Conservation (phyloP, 2,888 invertebrate genomes). For the Cantharis nigra region DNA sequence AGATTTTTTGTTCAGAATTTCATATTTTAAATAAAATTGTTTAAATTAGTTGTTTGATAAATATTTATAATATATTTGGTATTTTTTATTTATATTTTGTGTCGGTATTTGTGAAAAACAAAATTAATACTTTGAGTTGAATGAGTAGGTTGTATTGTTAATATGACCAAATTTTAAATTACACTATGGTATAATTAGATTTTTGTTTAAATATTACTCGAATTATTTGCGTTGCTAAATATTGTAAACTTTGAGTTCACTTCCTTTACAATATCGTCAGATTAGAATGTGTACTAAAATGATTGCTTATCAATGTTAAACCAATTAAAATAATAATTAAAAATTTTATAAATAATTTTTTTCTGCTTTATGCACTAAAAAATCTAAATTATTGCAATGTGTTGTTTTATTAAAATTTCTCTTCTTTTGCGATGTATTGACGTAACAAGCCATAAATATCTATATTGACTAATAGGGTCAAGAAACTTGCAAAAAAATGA, state of each 20-base stretch:
- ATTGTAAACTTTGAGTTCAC: neutral
- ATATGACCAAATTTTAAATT: neutral
- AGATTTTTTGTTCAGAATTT: neutral
- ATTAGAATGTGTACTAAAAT: neutral
- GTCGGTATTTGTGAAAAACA: neutral
- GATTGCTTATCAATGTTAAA: neutral
- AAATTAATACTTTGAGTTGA: neutral
- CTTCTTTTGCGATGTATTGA: neutral
- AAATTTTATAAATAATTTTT: neutral
- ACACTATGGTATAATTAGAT: neutral
- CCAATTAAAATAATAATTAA: neutral
- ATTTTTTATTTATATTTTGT: neutral
- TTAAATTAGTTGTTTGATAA: neutral
- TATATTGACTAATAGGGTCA: neutral
- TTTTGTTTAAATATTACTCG: neutral
- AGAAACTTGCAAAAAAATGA: neutral
- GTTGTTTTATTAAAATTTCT: neutral
- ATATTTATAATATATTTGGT: neutral
- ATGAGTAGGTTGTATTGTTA: neutral
- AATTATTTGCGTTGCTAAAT: neutral
- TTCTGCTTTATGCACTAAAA: neutral
- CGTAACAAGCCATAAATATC: neutral
- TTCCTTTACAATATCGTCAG: neutral
- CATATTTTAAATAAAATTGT: neutral
- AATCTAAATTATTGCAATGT: neutral